Percentiles rank a stretch among this genome's conserved stretches.
Evolutionary conservation across 2,888 invertebrate species (phyloP).

Genomic region (Cinara cedri): DNA sequence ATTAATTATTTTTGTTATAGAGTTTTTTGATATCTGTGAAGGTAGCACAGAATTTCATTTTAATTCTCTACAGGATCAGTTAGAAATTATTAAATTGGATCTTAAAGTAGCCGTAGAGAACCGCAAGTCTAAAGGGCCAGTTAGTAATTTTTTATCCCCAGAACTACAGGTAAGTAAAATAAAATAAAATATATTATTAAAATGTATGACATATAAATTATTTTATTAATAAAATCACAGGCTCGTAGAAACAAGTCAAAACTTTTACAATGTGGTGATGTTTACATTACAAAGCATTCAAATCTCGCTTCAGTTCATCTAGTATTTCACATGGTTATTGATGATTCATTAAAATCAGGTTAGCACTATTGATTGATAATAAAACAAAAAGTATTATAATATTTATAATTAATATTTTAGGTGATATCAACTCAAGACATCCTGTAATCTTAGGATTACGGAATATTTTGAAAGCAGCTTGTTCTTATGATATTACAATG

Average conservation of each 20-base stretch:
- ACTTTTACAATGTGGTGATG: slow-evolving; percentile 80
- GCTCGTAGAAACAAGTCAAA: slow-evolving; percentile 66
- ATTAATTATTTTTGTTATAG: slow-evolving; percentile 50
- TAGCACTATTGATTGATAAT: neutral
- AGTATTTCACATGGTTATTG: slow-evolving; percentile 92
- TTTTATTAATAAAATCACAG: slow-evolving; percentile 25
- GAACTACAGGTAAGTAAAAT: slow-evolving; percentile 60
- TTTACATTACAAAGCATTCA: slow-evolving; percentile 86
- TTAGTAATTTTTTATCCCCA: slow-evolving; percentile 60
- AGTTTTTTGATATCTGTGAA: slow-evolving; percentile 58
- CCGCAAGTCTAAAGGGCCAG: slow-evolving; percentile 60
- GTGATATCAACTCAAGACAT: slow-evolving; percentile 94
- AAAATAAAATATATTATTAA: neutral
- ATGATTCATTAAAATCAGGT: slow-evolving; percentile 73
- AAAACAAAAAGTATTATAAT: neutral
- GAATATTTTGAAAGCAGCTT: slow-evolving; percentile 94
- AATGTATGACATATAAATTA: neutral
- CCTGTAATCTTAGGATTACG: slow-evolving; percentile 92
- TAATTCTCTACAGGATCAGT: slow-evolving; percentile 81
- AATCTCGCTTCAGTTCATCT: slow-evolving; percentile 94
- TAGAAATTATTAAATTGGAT: slow-evolving; percentile 72
- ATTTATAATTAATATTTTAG: slow-evolving; percentile 64
- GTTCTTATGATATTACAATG: slow-evolving; percentile 90
- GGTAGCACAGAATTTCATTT: slow-evolving; percentile 94
- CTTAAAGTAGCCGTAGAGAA: slow-evolving; percentile 68